Base-by-base conservation (phyloP, 2,888 invertebrate genomes). In the Netelia fuscicornis region DNA sequence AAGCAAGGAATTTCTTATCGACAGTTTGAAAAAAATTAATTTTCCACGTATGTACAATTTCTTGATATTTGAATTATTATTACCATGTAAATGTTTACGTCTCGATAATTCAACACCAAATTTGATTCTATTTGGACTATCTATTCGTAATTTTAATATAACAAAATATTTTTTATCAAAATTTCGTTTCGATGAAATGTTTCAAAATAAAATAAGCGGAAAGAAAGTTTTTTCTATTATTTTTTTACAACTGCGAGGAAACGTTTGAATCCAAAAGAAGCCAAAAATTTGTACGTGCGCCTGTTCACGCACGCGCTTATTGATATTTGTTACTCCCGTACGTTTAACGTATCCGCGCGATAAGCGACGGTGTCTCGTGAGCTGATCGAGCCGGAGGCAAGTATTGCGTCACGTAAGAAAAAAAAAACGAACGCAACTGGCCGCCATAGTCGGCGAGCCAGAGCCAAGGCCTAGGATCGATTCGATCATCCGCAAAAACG, bases 401-500 rank as follows among this genome's bases (percentile, higher is more conserved):
- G 68, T 44, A 25, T 81, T 81, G 83, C 81, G 83, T 84, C 83
- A 81, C 42, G 54, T 56, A 48, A 56, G 44, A 78, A 74, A 64
- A 84, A 58, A 77, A 52, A 86, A 17, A 17, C 78, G 67, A 83
- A 37, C 62, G 44, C 72, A 44, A 60, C 56, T 74, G 78, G 56
- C 77, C 84, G 71, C 64, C 81, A 65, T 60, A 71, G 75, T 70
- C 76, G 86, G 58, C 83, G 70, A 81, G 80, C 77, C 68, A 82
- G 76, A 75, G 62, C 86, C 88, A 88, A 89, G 88, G 89, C 85
- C 88, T 87, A 85, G 82, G 84, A 88, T 87, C 86, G 89, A 88
- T 89, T 89, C 86, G 88, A 88, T 89, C 88, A 88, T 89, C 86
- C 87, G 88, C 88, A 87, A 87, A 89, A 87, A 87, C 84, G 85